Base-by-base conservation (phyloP, 2,888 invertebrate species). In the Drosophila colorata region DNA sequence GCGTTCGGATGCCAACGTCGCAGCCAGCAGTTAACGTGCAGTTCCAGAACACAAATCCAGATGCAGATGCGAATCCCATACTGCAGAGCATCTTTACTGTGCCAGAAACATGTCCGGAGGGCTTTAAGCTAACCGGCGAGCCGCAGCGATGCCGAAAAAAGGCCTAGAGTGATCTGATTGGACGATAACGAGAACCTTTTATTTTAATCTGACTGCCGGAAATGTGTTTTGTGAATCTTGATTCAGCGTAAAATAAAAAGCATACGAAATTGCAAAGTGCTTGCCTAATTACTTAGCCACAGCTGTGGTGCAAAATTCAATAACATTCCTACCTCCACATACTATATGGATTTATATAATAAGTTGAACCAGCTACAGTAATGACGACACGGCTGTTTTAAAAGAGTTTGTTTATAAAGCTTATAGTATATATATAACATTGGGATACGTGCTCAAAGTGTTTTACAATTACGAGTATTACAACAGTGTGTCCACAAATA, bases 71-170 rank as follows among this genome's bases (percentile, higher is more conserved):
- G 2, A 4, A 7, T 18, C 33, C 53, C 31, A 9, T 20, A 11
- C 2, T 69, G 11, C 43, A 79, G 41, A 71, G 69, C 41, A 38
- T 84, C 0, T 72, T 82, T 0, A 25, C 49, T 0, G 3, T 53
- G 11, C 31, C 67, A 6, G 59, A 56, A 11, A 49, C 20, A 6
- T 84, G 84, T 41, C 48, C 13, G 6, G 38, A 57, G 1, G 87
- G 78, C n/a, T 71, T 25, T 38, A 40, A 52, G 23, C 35, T 57
- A 2, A 44, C 33, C 1, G 66, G 59, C 0, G 7, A 18, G 0
- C 52, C 41, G 9, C 51, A 40, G 14, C 64, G 43, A 1, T 87
- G 87, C 14, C 70, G 74, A 1, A 59, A 61, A 16, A 46, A 11
- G 9, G 74, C 69, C 2, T 85, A 73, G 38, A 35, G 16, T 2